Evolutionary conservation across 2,888 invertebrate species (phyloP).

Genomic region (Geophilus truncorum): DNA sequence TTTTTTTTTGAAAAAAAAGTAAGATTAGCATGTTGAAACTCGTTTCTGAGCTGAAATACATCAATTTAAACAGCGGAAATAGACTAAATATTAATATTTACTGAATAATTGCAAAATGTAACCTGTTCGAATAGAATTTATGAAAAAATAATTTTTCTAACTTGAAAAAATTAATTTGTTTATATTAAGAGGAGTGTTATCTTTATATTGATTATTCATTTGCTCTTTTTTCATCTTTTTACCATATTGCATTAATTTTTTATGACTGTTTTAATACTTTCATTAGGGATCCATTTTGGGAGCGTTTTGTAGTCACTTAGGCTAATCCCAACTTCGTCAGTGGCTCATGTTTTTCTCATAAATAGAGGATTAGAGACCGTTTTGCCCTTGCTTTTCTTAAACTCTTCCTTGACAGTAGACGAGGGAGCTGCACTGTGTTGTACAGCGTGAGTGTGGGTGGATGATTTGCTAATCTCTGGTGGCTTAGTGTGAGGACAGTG

Average conservation of each 20-base stretch:
- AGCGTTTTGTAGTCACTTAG: constrained; percentile 22
- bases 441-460: neutral
- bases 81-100: neutral
- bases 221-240: neutral
- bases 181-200: neutral
- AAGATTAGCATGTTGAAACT: neutral
- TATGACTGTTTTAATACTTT: neutral
- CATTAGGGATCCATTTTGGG: constrained; percentile 16
- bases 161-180: neutral
- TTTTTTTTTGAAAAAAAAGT: neutral
- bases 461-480: neutral
- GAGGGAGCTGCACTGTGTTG: neutral
- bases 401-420: neutral
- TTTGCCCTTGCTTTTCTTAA: neutral
- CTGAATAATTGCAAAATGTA: too few relatives aligned
- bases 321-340: constrained; percentile 15
- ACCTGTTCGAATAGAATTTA: neutral
- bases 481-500: constrained; percentile 4
- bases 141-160: too few relatives aligned
- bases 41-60: neutral
- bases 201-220: neutral
- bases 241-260: constrained; percentile 8
- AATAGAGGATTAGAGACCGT: constrained; percentile 2
- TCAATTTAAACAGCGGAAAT: neutral
- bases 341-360: constrained; percentile 27